Conservation (phyloP, 2,797 vertebrate species). For the Pseudochirops corinnae region DNA sequence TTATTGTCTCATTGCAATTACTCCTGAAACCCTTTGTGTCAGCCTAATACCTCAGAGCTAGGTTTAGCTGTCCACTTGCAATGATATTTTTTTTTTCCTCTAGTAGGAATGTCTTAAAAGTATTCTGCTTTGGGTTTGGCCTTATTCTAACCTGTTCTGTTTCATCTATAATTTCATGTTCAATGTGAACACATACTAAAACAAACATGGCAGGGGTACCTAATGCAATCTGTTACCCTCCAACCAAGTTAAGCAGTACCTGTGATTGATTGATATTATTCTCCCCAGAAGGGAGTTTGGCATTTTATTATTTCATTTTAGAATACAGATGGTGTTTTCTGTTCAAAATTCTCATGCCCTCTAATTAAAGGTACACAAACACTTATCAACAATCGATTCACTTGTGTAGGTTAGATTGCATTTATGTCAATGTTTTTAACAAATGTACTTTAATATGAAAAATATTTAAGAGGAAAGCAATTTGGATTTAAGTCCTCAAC, state of each 20-base stretch:
- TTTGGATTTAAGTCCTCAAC: background rate
- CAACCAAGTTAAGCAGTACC: conserved; percentile 19
- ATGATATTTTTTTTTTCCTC: conserved; percentile 13
- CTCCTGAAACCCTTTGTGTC: background rate
- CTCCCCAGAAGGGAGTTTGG: conserved; percentile 25
- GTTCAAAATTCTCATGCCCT: conserved; percentile 28
- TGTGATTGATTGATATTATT: conserved; percentile 3
- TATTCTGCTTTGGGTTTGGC: background rate
- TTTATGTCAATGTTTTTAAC: background rate
- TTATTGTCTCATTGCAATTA: conserved; percentile 3
- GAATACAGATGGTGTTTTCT: conserved; percentile 6
- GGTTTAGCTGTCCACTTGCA: background rate
- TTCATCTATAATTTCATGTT: conserved; percentile 1
- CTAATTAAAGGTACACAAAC: conserved; percentile 39
- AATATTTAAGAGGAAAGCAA: background rate
- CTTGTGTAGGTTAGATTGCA: conserved; percentile 1
- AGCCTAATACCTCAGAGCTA: background rate
- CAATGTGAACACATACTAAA: conserved; percentile 25
- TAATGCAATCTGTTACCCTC: background rate
- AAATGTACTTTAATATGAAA: background rate
- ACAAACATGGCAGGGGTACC: conserved; percentile 3
- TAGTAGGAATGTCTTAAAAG: background rate
- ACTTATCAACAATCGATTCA: conserved; percentile 25
- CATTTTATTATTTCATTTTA: conserved; percentile 42
- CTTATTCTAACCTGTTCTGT: background rate